A percentile compares a stretch with the other conserved stretches of the same genome.
These are phyloP conservation scores for Acrocephalus kingi DNA, from an alignment of 2,113 vertebrate genomes.

Conservation along the genomic window DNA sequence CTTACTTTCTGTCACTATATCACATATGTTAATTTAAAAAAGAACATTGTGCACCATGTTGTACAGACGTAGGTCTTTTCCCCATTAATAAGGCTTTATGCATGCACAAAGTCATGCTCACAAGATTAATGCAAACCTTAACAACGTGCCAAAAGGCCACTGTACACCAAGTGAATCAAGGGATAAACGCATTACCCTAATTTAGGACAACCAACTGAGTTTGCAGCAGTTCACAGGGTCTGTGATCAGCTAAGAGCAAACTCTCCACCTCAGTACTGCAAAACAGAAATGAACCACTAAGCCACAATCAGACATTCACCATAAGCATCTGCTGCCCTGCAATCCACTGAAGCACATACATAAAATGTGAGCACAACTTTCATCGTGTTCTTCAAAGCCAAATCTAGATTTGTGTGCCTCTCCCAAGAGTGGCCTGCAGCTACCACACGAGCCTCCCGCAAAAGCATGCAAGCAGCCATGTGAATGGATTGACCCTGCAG, in stretches of 20 bases:
- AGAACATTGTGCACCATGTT: not conserved
- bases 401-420: not conserved
- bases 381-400: not conserved
- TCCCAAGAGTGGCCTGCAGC: not conserved
- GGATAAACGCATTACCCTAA: not conserved
- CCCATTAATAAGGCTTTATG: not conserved
- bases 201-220: not conserved
- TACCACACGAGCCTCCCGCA: not conserved
- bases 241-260: not conserved
- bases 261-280: not conserved
- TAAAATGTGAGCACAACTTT: not conserved
- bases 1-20: not conserved
- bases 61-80: not conserved
- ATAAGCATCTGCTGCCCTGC: not conserved
- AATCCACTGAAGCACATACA: not conserved
- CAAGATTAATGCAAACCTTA: not conserved
- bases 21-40: not conserved
- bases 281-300: not conserved
- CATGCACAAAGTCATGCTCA: not conserved
- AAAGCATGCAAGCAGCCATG: rapidly evolving
- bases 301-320: not conserved
- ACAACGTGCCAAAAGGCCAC: not conserved
- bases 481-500: not conserved
- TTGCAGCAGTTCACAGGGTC: not conserved
- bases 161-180: not conserved